Base-by-base conservation (phyloP, 2,797 vertebrate species). In the Falco peregrinus region DNA sequence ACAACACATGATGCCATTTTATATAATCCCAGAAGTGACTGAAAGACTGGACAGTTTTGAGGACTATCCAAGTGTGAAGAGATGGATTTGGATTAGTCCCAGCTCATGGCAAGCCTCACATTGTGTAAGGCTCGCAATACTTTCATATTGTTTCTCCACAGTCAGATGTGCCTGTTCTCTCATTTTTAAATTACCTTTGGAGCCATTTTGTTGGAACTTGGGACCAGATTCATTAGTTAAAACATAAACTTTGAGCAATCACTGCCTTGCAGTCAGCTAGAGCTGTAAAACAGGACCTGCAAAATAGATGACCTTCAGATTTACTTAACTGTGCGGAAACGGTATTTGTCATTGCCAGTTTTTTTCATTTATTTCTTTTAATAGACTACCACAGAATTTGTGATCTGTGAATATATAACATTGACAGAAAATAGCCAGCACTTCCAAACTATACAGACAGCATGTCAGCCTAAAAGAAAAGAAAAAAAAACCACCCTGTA, bases 1-100 rank as follows among this genome's bases (percentile, higher is more conserved):
- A 96, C 95, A 96, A 94, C 97, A 95, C 92, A 97, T 95, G 91
- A 97, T 97, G 95, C 96, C 96, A 94, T 98, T 97, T 97, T 97
- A 96, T 97, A 89, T 95, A 97, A 96, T 97, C 91, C 85, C 94
- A 89, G 71, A 80, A 96, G 65, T 95, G 91, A 91, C 93, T 96
- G 95, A 94, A 97, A 97, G 94, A 91, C 89, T 70, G 95, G 96
- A 97, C 96, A 94, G 81, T 96, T 96, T 97, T 97, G 95, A 97
- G 96, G 90, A 69, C 77, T 87, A 96, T 96, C 96, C 96, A 73
- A 95, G 95, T 96, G 89, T 97, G 82, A 90, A 95, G 79, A 96
- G 88, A 97, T 87, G 94, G 88, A 84, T 96, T 96, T 97, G 97
- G 96, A 97, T 89, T 86, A 96, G 50, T 61, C 89, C 95, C 91